Base-by-base conservation (phyloP, 1,140 invertebrate genomes). In the Lasioglossum albipes region DNA sequence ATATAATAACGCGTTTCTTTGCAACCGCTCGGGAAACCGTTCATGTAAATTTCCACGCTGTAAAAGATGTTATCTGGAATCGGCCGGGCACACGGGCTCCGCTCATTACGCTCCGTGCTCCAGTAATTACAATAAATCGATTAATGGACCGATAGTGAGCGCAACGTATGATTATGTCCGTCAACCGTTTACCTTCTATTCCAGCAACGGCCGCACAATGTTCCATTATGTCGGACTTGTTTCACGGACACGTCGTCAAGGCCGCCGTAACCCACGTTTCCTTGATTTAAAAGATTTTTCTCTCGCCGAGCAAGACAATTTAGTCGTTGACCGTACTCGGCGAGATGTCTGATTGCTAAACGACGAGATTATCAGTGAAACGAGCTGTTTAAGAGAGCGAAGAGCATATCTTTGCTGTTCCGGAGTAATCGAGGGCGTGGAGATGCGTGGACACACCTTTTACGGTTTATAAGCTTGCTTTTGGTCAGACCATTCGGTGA, bases 71-170 rank as follows among this genome's bases (percentile, higher is more conserved):
- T 73, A 73, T 73, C 71, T 65, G 3, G 9, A 13, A 7, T 2
- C 31, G 42, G n/a, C 13, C 7, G 57, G 20, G 20, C 13, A 16
- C 42, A 45, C 61, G 73, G 36, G 13, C 42, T 31, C n/a, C 42
- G 18, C 22, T 74, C 75, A 41, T 62, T 61, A 31, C 52, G 6
- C 36, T 45, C 41, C 45, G n/a, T 59, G 52, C 65, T 76, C 65
- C 20, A 69, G 22, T 66, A 83, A 84, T 84, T 84, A 82, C 76
- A 78, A 82, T 83, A 78, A 70, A 84, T 78, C 77, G 57, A 67
- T 68, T 83, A 84, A 84, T 84, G 73, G 75, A 41, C 65, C 70
- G 69, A 54, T 69, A 83, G 57, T 54, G 18, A 65, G 52, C 27
- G 65, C 62, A 82, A 64, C 65, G 45, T 73, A 52, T 36, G 70